phyloP scores from a whole-genome alignment of 2,797 vertebrate genomes.

The Aulostomus chinensis region DNA sequence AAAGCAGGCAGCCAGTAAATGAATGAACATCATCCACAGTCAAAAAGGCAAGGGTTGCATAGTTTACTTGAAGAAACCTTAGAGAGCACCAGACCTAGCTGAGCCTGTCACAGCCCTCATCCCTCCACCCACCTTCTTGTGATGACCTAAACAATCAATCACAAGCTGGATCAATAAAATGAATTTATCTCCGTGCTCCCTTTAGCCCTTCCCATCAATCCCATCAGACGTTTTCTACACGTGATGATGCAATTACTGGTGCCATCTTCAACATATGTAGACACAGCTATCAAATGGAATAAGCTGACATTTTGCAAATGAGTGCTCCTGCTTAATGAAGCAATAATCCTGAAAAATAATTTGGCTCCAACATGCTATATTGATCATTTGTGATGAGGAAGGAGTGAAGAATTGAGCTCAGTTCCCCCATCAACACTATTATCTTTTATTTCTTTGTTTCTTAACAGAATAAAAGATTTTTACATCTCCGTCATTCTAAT shows the following conservation, averaged over 20 bases:
- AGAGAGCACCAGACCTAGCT: constrained; percentile 10
- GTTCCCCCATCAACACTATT: constrained; percentile 11
- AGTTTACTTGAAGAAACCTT: constrained; percentile 27
- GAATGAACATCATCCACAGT: background rate
- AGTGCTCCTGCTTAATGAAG: constrained; percentile 53
- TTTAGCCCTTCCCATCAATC: constrained; percentile 44
- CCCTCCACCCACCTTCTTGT: constrained; percentile 19
- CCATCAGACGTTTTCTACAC: constrained; percentile 29
- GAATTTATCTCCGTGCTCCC: constrained; percentile 47
- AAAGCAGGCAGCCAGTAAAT: background rate
- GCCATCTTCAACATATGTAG: constrained; percentile 21
- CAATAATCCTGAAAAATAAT: constrained; percentile 45
- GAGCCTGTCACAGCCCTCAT: constrained; percentile 6
- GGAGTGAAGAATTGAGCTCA: constrained; percentile 1
- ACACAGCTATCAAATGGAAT: constrained; percentile 18
- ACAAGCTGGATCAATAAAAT: constrained; percentile 58
- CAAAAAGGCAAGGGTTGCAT: constrained; percentile 9
- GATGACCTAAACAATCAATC: constrained; percentile 53
- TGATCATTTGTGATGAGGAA: constrained; percentile 9
- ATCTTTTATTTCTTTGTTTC: background rate
- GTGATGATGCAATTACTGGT: constrained; percentile 45
- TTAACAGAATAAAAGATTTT: constrained; percentile 6
- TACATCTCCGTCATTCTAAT: constrained; percentile 7
- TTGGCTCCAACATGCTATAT: constrained; percentile 21
- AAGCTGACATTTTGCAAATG: constrained; percentile 35